phyloP scores from a whole-genome alignment of 2,113 vertebrate genomes.

The Halichoerus grypus region DNA sequence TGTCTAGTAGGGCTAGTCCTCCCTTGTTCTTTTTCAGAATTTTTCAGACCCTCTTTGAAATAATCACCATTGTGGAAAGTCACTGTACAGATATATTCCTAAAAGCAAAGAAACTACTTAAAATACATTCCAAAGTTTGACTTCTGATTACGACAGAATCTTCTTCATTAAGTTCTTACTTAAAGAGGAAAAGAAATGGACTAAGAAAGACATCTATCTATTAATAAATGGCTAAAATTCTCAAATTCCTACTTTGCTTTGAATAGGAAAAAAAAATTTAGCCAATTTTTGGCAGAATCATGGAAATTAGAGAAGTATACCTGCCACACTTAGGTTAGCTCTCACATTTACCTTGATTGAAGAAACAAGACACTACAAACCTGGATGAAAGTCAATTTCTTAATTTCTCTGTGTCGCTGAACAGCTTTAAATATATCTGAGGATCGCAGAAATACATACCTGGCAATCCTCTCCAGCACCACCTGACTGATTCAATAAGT shows the following conservation, averaged over 20 bases:
- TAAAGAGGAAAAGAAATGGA: background rate
- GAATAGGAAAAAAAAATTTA: constrained; percentile 40
- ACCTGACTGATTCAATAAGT: constrained; percentile 84
- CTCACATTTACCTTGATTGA: background rate
- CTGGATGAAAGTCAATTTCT: background rate
- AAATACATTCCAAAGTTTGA: constrained; percentile 39
- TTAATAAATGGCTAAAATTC: constrained; percentile 22
- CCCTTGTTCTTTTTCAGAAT: background rate
- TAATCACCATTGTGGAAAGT: background rate
- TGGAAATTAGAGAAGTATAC: background rate
- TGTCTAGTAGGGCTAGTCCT: background rate
- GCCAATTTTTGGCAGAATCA: constrained; percentile 26
- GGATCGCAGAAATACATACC: constrained; percentile 83
- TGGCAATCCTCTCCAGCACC: constrained; percentile 86
- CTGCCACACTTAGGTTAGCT: background rate
- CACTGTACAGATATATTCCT: background rate
- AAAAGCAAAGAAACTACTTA: constrained; percentile 40
- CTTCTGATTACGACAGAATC: constrained; percentile 54
- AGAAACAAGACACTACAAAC: constrained; percentile 38
- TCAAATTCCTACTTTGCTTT: constrained; percentile 48
- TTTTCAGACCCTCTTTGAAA: background rate
- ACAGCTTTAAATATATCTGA: background rate
- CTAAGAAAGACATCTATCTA: constrained; percentile 37
- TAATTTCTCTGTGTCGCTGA: constrained; percentile 24
- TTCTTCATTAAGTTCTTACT: background rate